These are phyloP conservation scores for Nebria brevicollis DNA, from an alignment of 2,888 invertebrate genomes.

Conservation along the genomic window DNA sequence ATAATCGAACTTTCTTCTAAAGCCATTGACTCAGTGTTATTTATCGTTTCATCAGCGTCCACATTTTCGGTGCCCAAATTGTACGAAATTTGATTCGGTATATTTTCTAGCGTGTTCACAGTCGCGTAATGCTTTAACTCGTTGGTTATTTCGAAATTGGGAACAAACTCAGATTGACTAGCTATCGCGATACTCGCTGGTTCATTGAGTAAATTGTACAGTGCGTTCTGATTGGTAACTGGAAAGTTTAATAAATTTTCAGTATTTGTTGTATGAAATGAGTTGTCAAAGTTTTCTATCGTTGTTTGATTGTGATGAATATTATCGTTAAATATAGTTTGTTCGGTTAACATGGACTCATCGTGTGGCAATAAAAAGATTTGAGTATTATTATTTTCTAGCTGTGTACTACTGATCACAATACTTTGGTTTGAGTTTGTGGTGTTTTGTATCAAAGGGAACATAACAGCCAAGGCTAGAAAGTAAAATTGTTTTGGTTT, in stretches of 20 bases:
- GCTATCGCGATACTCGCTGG: conserved; percentile 37
- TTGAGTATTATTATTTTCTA: conserved; percentile 24
- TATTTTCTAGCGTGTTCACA: conserved; percentile 61
- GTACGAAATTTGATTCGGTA: conserved; percentile 60
- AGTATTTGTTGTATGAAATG: conserved; percentile 24
- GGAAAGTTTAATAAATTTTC: conserved; percentile 43
- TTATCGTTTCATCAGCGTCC: conserved; percentile 59
- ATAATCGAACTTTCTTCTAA: conserved; percentile 61
- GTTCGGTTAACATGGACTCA: conserved; percentile 18
- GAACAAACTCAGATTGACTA: conserved; percentile 37
- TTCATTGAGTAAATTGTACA: conserved; percentile 39
- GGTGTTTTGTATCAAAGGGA: conserved; percentile 39
- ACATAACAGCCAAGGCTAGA: conserved; percentile 37
- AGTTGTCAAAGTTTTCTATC: conserved; percentile 18
- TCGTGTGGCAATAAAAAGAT: conserved; percentile 38
- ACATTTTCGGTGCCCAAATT: conserved; percentile 62
- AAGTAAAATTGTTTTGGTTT: conserved; percentile 26
- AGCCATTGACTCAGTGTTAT: conserved; percentile 57
- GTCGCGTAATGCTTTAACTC: conserved; percentile 62
- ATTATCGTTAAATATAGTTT: conserved; percentile 3
- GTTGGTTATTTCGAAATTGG: conserved; percentile 53
- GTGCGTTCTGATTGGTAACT: conserved; percentile 33
- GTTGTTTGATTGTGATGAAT: conserved; percentile 4
- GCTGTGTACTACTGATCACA: conserved; percentile 21
- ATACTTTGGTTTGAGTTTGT: conserved; percentile 31